phyloP scores from a whole-genome alignment of 2,113 vertebrate genomes.

The Salvelinus namaycush region DNA sequence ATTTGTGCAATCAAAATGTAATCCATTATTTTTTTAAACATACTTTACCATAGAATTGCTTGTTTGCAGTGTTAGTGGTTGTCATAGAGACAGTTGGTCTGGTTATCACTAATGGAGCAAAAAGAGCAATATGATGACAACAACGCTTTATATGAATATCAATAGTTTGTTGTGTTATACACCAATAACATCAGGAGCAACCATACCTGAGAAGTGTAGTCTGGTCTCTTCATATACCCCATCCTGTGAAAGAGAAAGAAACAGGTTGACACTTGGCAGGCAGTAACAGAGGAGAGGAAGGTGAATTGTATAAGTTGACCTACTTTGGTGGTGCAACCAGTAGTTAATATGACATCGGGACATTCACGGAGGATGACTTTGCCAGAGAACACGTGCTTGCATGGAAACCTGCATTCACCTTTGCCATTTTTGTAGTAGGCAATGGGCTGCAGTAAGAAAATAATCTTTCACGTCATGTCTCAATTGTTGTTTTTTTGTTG shows the following conservation, averaged over 20 bases:
- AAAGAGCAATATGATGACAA: background rate
- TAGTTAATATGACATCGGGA: background rate
- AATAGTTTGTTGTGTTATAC: background rate
- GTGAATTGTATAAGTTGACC: conserved; percentile 3
- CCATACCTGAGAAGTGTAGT: background rate
- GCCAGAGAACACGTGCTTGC: background rate
- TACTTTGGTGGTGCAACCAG: conserved; percentile 18
- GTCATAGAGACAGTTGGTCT: background rate
- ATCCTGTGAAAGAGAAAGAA: background rate
- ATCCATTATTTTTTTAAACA: background rate
- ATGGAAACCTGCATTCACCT: conserved; percentile 13
- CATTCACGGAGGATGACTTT: conserved; percentile 33
- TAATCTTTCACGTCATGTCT: background rate
- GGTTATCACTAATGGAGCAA: background rate
- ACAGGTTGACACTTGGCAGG: background rate
- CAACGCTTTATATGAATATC: background rate
- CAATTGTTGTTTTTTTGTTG: too few species aligned
- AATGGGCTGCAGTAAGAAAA: conserved; percentile 35
- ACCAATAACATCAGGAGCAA: background rate
- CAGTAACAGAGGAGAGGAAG: background rate
- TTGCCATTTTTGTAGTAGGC: fast-evolving
- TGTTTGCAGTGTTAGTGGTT: conserved; percentile 1
- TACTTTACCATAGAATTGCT: conserved; percentile 28
- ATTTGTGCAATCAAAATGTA: background rate
- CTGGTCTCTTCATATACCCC: background rate